A percentile compares a stretch with the other conserved stretches of the same genome.
Conservation (phyloP, 2,797 vertebrate species). For the Scleropages formosus region DNA sequence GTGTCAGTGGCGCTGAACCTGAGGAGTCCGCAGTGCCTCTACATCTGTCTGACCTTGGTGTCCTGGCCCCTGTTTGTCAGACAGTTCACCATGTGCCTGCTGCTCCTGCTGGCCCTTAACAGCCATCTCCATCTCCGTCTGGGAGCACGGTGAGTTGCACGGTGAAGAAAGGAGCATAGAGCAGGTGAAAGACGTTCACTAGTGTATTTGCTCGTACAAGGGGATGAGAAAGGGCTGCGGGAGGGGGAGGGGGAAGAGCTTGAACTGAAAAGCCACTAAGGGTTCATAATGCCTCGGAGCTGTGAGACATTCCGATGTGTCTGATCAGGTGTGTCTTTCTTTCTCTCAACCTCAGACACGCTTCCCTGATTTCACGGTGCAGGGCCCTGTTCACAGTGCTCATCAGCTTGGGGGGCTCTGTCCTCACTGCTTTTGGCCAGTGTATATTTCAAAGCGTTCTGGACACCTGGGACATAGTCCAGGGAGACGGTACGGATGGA, state of each 20-base stretch:
- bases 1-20: constrained; percentile 69
- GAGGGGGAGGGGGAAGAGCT: neutral
- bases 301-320: neutral
- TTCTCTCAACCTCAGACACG: constrained; percentile 60
- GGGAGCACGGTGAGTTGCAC: constrained; percentile 60
- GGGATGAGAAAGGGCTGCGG: neutral
- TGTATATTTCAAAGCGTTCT: constrained; percentile 68
- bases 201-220: neutral
- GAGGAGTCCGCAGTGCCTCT: constrained; percentile 66
- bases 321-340: constrained; percentile 12
- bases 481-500: constrained; percentile 36
- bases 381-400: constrained; percentile 61
- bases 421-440: constrained; percentile 71
- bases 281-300: neutral
- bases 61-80: constrained; percentile 71
- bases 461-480: constrained; percentile 42
- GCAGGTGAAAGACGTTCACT: neutral
- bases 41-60: constrained; percentile 72
- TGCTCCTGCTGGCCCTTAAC: constrained; percentile 70
- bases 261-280: neutral
- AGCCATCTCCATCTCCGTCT: constrained; percentile 63
- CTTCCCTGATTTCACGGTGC: constrained; percentile 57
- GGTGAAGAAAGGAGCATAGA: neutral
- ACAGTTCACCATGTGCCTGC: constrained; percentile 74
- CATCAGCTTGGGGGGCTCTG: constrained; percentile 70